A percentile compares a stretch with the other conserved stretches of the same genome.
Evolutionary conservation across 2,797 vertebrate species (phyloP).

Genomic region (Antrozous pallidus): DNA sequence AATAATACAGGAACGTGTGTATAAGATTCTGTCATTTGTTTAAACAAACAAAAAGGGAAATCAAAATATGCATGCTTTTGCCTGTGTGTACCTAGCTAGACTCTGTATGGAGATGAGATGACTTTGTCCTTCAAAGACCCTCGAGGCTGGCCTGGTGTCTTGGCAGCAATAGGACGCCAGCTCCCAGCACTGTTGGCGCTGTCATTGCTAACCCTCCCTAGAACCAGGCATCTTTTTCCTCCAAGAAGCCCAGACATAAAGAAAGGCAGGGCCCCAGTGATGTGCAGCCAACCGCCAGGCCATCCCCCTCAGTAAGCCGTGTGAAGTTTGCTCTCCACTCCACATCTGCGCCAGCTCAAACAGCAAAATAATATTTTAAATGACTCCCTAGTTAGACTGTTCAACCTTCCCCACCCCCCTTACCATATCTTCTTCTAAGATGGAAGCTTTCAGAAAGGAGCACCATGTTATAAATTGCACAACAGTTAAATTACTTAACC

Average conservation of each 20-base stretch:
- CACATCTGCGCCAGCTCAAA: not conserved
- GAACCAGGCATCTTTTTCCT: not conserved
- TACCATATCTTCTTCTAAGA: constrained; percentile 9
- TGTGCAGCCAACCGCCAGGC: not conserved
- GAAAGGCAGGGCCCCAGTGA: not conserved
- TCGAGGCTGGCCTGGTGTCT: not conserved
- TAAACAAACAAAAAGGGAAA: constrained; percentile 24
- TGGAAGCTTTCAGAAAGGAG: constrained; percentile 7
- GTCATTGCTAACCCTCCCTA: not conserved
- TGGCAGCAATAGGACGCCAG: rapidly evolving
- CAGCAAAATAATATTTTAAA: constrained; percentile 44
- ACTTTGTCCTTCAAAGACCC: not conserved
- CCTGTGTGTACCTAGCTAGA: not conserved
- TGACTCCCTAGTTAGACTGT: not conserved
- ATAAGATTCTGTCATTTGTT: not conserved
- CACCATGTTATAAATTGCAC: not conserved
- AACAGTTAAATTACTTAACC: constrained; percentile 22
- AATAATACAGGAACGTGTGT: rapidly evolving
- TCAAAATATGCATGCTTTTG: not conserved
- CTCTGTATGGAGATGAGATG: not conserved
- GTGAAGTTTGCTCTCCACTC: not conserved
- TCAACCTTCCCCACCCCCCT: not conserved
- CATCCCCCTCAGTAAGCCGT: not conserved
- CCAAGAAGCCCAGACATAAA: not conserved
- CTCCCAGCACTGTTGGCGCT: rapidly evolving